These are phyloP conservation scores for Sturnus vulgaris DNA, from an alignment of 2,113 vertebrate genomes.

Conservation along the genomic window DNA sequence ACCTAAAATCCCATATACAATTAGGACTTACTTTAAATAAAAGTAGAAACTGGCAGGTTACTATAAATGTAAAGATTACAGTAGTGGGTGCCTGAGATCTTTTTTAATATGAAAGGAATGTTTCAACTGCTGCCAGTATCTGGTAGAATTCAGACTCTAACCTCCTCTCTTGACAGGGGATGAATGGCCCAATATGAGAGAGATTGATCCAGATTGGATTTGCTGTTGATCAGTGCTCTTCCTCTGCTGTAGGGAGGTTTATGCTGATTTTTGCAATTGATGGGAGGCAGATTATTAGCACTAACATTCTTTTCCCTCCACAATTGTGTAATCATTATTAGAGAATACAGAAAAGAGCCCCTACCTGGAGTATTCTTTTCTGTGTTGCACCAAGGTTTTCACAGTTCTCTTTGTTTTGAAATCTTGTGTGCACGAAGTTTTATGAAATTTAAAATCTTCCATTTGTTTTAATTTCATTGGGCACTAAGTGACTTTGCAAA, in stretches of 20 bases:
- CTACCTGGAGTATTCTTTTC: not conserved
- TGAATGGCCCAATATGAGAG: not conserved
- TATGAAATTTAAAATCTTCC: not conserved
- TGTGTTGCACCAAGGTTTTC: not conserved
- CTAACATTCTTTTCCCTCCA: not conserved
- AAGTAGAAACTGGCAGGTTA: conserved; percentile 11
- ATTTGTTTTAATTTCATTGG: not conserved
- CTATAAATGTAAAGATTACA: conserved; percentile 1
- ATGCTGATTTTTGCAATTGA: not conserved
- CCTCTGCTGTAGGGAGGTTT: not conserved
- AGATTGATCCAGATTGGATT: not conserved
- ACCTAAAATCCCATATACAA: not conserved
- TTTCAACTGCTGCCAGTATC: not conserved
- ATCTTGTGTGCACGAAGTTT: not conserved
- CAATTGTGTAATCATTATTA: not conserved
- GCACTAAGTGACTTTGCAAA: not conserved
- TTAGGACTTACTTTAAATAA: conserved; percentile 34
- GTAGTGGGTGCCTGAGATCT: not conserved
- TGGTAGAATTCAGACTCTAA: not conserved
- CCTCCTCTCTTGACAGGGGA: not conserved
- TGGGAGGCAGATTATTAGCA: not conserved
- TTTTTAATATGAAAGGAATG: not conserved
- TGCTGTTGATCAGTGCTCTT: not conserved
- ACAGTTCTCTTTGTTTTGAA: not conserved
- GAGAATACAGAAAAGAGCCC: not conserved